Evolutionary conservation across 2,113 vertebrate genomes (phyloP).

Genomic region (Rhizomys pruinosus): DNA sequence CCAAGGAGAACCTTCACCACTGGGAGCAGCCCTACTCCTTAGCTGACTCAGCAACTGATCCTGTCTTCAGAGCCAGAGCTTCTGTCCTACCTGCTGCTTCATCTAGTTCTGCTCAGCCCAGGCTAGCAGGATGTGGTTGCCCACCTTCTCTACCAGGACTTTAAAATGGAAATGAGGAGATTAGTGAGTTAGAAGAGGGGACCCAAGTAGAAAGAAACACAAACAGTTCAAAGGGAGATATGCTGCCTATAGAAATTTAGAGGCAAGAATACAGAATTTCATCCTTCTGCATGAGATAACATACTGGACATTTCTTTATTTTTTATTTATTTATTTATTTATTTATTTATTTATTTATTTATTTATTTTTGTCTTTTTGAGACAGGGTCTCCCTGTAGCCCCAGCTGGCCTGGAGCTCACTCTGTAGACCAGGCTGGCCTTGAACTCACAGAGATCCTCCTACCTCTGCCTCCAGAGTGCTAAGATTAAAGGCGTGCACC

Average conservation of each 20-base stretch:
- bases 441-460: too few species aligned
- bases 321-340: too few species aligned
- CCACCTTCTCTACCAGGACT: constrained; percentile 1
- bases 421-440: too few species aligned
- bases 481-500: too few species aligned
- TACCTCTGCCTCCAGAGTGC: too few species aligned
- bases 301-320: too few species aligned
- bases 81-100: background rate
- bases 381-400: too few species aligned
- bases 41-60: background rate
- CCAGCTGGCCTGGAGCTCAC: too few species aligned
- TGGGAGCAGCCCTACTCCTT: background rate
- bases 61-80: background rate
- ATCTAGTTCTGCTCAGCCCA: background rate
- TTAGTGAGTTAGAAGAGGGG: background rate
- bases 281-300: background rate
- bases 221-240: background rate
- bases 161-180: background rate
- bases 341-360: too few species aligned
- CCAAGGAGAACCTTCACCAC: background rate
- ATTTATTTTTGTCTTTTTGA: too few species aligned
- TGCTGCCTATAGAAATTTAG: background rate
- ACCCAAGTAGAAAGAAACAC: background rate
- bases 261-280: background rate
- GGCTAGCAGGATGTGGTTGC: background rate